These are phyloP conservation scores for Nowickia ferox DNA, from an alignment of 2,888 invertebrate species.

Conservation along the genomic window DNA sequence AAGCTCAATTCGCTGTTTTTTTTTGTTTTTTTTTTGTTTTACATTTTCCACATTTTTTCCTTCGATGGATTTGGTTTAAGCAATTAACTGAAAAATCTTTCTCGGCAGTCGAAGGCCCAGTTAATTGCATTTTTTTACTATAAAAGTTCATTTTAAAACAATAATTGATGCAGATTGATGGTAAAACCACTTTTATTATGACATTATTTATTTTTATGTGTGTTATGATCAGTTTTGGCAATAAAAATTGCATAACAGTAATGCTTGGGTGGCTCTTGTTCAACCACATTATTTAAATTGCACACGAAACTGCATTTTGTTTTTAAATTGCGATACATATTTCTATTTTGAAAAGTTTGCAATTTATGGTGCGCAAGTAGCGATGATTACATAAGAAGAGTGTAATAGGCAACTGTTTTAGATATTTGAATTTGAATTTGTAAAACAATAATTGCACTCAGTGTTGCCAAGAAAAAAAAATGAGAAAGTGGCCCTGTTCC, in stretches of 20 bases:
- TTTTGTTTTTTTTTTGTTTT: conserved; percentile 15
- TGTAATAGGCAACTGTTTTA: too few species aligned
- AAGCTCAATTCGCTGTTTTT: not conserved
- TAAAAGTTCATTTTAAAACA: conserved; percentile 48
- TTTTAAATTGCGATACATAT: too few species aligned
- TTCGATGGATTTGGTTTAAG: conserved; percentile 14
- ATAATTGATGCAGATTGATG: conserved; percentile 39
- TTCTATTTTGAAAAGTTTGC: too few species aligned
- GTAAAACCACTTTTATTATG: conserved; percentile 36
- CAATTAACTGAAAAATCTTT: conserved; percentile 28
- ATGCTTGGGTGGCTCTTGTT: not conserved
- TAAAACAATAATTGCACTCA: too few species aligned
- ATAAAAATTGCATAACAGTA: not conserved
- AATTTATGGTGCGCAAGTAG: too few species aligned
- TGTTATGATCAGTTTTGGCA: not conserved
- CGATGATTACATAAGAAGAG: too few species aligned
- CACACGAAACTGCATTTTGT: too few species aligned
- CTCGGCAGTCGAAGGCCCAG: conserved; percentile 41
- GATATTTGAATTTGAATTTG: too few species aligned
- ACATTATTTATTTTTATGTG: conserved; percentile 2
- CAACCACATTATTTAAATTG: conserved; percentile 1
- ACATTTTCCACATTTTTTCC: conserved; percentile 51
- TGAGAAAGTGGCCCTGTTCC: too few species aligned
- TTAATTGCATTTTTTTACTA: conserved; percentile 53
- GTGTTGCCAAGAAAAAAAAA: too few species aligned